phyloP scores from a whole-genome alignment of 2,888 invertebrate genomes.

The Conistra vaccinii region DNA sequence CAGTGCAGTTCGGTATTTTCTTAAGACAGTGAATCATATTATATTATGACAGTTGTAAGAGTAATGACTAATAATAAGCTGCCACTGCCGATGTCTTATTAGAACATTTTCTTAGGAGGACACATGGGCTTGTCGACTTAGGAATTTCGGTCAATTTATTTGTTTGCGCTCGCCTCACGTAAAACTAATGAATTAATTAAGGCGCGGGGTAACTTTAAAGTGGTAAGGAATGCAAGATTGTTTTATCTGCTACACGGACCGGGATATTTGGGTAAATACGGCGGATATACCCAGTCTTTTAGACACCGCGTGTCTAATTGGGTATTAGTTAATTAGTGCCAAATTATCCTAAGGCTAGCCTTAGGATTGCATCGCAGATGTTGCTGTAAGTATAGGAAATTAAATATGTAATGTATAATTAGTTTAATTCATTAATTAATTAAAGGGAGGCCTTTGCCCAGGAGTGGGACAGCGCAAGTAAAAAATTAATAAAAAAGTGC shows the following conservation, averaged over 20 bases:
- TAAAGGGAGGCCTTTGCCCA: too few species aligned
- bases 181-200: conserved; percentile 50
- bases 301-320: not conserved
- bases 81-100: not conserved
- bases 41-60: not conserved
- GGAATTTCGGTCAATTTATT: conserved; percentile 45
- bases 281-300: not conserved
- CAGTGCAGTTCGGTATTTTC: not conserved
- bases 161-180: conserved; percentile 19
- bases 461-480: too few species aligned
- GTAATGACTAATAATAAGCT: not conserved
- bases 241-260: conserved; percentile 27
- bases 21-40: not conserved
- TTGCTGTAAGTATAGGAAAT: not conserved
- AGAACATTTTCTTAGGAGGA: conserved; percentile 17
- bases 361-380: not conserved
- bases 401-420: not conserved
- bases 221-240: conserved; percentile 39
- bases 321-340: not conserved
- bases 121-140: conserved; percentile 5
- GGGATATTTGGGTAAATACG: conserved; percentile 8
- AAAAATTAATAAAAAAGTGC: too few species aligned
- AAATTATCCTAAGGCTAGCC: not conserved
- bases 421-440: too few species aligned
- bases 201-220: conserved; percentile 31